Evolutionary conservation across 1,140 invertebrate genomes (phyloP).

Genomic region (Ceratina calcarata): DNA sequence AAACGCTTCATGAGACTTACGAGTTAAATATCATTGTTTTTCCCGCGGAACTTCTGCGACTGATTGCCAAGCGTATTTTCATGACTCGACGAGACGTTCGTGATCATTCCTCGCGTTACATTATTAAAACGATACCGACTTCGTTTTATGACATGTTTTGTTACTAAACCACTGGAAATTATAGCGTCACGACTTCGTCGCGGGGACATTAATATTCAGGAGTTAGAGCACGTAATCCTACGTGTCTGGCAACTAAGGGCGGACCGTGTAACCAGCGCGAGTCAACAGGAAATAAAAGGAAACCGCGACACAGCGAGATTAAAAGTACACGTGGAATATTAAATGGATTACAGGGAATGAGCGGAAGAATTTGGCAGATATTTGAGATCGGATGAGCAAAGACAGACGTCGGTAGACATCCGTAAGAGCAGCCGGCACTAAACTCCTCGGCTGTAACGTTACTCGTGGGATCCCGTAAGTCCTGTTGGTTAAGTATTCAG

Average conservation of each 20-base stretch:
- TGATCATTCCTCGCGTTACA: not conserved
- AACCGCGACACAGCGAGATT: not conserved
- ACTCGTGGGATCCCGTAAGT: conserved; percentile 41
- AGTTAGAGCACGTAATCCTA: conserved; percentile 26
- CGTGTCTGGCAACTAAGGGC: conserved; percentile 19
- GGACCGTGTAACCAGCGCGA: not conserved
- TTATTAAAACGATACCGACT: too few relatives aligned
- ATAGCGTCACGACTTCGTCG: conserved; percentile 12
- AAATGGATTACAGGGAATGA: too few relatives aligned
- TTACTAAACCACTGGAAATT: conserved; percentile 7
- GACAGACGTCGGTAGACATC: conserved; percentile 9
- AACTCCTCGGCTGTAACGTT: conserved; percentile 21
- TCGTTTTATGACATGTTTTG: not conserved
- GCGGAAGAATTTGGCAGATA: not conserved
- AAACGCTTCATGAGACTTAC: conserved; percentile 2
- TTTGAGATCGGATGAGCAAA: not conserved
- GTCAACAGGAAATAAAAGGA: conserved; percentile 21
- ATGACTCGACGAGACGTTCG: not conserved
- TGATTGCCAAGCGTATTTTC: not conserved
- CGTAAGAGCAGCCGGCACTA: conserved; percentile 9
- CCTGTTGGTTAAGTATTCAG: conserved; percentile 40
- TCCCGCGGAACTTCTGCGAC: not conserved
- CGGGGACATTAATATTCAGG: conserved; percentile 36
- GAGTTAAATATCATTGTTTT: conserved; percentile 14
- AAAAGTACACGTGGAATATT: not conserved